Conservation (phyloP, 2,888 invertebrate genomes). For the Tenthredo amoena region DNA sequence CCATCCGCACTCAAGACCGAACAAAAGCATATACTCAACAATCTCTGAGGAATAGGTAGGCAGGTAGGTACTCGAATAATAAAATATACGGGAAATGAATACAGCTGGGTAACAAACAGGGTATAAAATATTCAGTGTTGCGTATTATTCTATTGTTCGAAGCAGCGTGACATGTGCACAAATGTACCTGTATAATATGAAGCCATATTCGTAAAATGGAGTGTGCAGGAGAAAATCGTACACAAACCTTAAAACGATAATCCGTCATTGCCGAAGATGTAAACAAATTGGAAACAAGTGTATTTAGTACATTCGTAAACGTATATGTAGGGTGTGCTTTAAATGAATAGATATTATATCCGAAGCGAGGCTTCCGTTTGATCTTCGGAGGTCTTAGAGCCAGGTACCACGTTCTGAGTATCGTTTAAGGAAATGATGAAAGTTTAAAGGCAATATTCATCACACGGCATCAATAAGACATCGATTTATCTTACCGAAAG, state of each 20-base stretch:
- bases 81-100: background rate
- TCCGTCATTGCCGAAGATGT: background rate
- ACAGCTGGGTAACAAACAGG: background rate
- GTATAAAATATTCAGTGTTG: background rate
- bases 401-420: background rate
- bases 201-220: background rate
- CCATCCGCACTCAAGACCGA: background rate
- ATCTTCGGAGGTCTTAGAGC: background rate
- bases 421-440: background rate
- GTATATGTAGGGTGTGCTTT: background rate
- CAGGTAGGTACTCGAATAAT: background rate
- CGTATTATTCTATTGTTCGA: conserved; percentile 2
- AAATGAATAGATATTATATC: background rate
- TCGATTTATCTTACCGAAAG: background rate
- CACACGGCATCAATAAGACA: background rate
- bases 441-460: background rate
- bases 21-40: background rate
- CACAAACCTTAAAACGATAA: background rate
- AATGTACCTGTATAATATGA: background rate
- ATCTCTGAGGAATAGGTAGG: background rate
- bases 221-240: background rate
- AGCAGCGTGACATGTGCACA: background rate
- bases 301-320: background rate
- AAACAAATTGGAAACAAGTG: background rate
- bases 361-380: background rate